Percentiles rank a stretch among this genome's conserved stretches.
Conservation (phyloP, 2,113 vertebrate species). For the Prochilodus magdalenae region DNA sequence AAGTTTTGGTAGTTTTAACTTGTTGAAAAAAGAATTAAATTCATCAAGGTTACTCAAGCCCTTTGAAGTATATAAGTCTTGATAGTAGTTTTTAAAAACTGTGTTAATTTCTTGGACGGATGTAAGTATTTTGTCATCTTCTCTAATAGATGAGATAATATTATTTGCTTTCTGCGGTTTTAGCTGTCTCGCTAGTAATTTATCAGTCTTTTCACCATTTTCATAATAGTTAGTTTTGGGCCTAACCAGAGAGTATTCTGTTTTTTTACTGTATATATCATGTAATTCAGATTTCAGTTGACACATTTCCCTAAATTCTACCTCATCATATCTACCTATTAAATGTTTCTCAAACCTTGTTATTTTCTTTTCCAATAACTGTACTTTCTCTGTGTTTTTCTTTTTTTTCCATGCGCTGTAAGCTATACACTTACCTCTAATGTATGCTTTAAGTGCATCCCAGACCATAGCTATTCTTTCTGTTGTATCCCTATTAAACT, state of each 20-base stretch:
- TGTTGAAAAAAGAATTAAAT: background rate
- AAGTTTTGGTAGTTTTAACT: too few species aligned
- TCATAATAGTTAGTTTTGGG: background rate
- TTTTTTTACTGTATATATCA: background rate
- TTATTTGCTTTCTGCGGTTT: too few species aligned
- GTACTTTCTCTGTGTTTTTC: background rate
- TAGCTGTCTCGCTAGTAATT: too few species aligned
- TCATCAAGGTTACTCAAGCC: too few species aligned
- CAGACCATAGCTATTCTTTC: constrained; percentile 3
- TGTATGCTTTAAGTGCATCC: constrained; percentile 30
- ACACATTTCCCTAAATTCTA: too few species aligned
- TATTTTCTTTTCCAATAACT: constrained; percentile 16
- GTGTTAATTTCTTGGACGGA: too few species aligned
- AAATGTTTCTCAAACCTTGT: too few species aligned
- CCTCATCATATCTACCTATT: too few species aligned
- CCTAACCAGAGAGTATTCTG: background rate
- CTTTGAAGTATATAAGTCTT: background rate
- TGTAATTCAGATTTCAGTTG: too few species aligned
- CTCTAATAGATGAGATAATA: too few species aligned
- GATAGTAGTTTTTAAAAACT: too few species aligned
- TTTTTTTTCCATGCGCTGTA: constrained; percentile 24
- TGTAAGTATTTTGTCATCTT: too few species aligned
- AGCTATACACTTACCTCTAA: constrained; percentile 8
- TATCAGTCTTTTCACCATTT: background rate
- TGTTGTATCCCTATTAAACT: constrained; percentile 1